Evolutionary conservation across 35 echinoderm and acorn worm genomes (phyloP).

Genomic region (Heliocidaris erythrogramma): DNA sequence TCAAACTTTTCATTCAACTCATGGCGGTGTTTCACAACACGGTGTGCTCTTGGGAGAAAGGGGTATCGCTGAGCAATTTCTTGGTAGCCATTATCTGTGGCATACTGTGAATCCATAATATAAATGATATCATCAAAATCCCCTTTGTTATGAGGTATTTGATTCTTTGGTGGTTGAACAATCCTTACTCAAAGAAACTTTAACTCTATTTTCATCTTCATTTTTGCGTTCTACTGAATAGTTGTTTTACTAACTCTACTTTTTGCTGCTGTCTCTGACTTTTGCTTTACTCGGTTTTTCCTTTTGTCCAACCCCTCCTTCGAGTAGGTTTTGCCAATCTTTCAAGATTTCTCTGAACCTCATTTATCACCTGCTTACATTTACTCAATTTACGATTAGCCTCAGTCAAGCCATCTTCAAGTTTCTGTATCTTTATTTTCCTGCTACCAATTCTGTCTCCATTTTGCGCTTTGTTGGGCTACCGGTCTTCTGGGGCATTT

Average conservation of each 20-base stretch:
- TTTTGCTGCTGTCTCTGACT: constrained; percentile 39
- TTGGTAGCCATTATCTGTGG: constrained; percentile 61
- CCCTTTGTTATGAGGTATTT: neutral
- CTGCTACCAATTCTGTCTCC: no score
- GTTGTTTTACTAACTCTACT: no score
- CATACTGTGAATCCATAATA: constrained; percentile 62
- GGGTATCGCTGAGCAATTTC: constrained; percentile 19
- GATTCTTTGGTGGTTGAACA: neutral
- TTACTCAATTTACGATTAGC: neutral
- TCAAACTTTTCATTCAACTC: no score
- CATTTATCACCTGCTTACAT: no score
- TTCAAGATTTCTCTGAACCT: constrained; percentile 52
- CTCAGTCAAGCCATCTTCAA: no score
- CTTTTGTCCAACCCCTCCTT: constrained; percentile 52
- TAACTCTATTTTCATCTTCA: constrained; percentile 56
- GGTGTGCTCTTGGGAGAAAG: no score
- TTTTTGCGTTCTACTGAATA: constrained; percentile 30
- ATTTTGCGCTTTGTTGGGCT: no score
- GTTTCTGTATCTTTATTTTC: no score
- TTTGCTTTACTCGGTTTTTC: constrained; percentile 53
- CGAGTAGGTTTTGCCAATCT: constrained; percentile 44
- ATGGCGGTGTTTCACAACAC: no score
- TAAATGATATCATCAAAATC: constrained; percentile 63
- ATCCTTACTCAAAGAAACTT: constrained; percentile 16
- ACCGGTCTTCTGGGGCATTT: no score